Base-by-base conservation (phyloP, 2,888 invertebrate species). In the Coelinius sp. region DNA sequence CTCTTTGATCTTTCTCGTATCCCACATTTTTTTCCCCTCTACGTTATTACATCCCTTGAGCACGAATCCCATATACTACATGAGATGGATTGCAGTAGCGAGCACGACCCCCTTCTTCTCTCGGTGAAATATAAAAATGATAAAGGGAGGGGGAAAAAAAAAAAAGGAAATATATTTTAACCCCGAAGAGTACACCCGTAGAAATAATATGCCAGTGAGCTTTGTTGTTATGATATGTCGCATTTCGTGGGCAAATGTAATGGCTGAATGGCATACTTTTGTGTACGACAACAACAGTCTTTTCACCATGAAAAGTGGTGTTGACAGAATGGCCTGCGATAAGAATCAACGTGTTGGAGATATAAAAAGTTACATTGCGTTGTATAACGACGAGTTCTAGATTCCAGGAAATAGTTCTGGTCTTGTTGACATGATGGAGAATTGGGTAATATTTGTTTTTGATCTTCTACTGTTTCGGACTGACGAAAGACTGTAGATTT, bases 81-180 rank as follows among this genome's bases (percentile, higher is more conserved):
- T 20, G 59, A 59, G 59, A 59, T 59, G 59, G 31, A 59, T 59
- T 59, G 59, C 59, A n/a, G n/a, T n/a, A 22, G 53, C 59, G 31
- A 31, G 59, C 31, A 17, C 35, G 31, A 59, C 35, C 35, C 35
- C 27, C 17, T n/a, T 27, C 17, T 53, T 22, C 17, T 49, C 22
- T 49, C 49, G 0, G 49, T 17, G 17, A 59, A 59, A 56, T 49
- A 49, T 49, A 49, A 49, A 49, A 49, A 49, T 49, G 46, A 49
- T 49, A 49, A 49, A 49, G 20, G n/a, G 17, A 17, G 7, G 22
- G 5, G 52, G 20, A 52, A 24, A 52, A 52, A 27, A n/a, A 56
- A 24, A 24, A 53, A 8, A 31, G 14, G 20, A 59, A 22, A 53
- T 25, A 27, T 14, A 49, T 49, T 59, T 59, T 59, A 59, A 59